These are phyloP conservation scores for Cataglyphis hispanica DNA, from an alignment of 1,140 invertebrate species.

Conservation along the genomic window DNA sequence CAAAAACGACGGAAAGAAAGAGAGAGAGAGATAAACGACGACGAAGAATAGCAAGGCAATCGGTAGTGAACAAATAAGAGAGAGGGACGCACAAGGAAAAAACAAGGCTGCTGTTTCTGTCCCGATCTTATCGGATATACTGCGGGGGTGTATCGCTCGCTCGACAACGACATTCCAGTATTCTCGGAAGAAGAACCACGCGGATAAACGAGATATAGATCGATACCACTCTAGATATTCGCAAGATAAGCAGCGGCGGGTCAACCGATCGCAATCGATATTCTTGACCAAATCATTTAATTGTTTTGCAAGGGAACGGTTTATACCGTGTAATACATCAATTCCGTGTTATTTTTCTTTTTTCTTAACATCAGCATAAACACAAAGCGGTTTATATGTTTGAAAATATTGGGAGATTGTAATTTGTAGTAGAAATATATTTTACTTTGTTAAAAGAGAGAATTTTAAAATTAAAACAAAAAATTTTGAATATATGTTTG, in stretches of 20 bases:
- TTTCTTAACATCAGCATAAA: not conserved
- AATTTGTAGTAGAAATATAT: not conserved
- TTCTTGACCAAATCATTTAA: conserved; percentile 22
- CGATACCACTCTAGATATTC: conserved; percentile 17
- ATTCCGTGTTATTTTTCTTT: not conserved
- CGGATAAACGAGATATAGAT: conserved; percentile 57
- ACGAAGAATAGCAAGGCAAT: conserved; percentile 7
- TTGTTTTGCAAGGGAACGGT: conserved; percentile 24
- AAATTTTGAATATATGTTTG: conserved; percentile 13
- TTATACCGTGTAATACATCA: conserved; percentile 28
- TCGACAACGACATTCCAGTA: conserved; percentile 40
- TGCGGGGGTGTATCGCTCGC: conserved; percentile 53
- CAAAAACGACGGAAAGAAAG: not conserved
- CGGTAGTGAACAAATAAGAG: conserved; percentile 28
- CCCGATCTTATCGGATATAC: conserved; percentile 56
- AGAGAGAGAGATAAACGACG: not conserved
- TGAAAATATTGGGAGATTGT: not conserved
- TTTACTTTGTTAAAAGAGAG: not conserved
- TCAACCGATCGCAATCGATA: conserved; percentile 28
- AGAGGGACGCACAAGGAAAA: conserved; percentile 35
- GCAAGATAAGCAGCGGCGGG: conserved; percentile 35
- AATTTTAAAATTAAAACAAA: not conserved
- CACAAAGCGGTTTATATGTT: not conserved
- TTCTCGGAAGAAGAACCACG: conserved; percentile 25
- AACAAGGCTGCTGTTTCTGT: conserved; percentile 31